Percentiles rank a stretch among this genome's conserved stretches.
Conservation (phyloP, 2,113 vertebrate species). For the Otocyon megalotis region DNA sequence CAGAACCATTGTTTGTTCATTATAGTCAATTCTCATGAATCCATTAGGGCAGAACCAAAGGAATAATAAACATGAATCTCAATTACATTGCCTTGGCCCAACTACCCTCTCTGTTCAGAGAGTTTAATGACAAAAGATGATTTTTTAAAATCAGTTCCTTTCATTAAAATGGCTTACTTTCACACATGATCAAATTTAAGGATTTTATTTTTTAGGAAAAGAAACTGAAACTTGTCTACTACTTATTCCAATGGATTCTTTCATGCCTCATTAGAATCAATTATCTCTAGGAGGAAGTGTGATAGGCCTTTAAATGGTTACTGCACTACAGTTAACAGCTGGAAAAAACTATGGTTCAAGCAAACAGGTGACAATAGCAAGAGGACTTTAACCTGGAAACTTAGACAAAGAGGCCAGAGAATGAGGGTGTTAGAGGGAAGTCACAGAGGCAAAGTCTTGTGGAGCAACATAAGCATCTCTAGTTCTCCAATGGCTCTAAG, state of each 20-base stretch:
- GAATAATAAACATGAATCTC: conserved; percentile 46
- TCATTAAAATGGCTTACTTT: conserved; percentile 41
- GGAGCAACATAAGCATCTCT: background rate
- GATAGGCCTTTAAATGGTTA: conserved; percentile 48
- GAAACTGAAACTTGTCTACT: conserved; percentile 53
- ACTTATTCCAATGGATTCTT: conserved; percentile 35
- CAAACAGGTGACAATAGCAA: conserved; percentile 58
- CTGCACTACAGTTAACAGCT: background rate
- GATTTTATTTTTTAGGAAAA: conserved; percentile 64
- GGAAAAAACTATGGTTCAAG: conserved; percentile 28
- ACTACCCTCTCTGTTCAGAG: background rate
- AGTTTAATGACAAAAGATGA: conserved; percentile 1
- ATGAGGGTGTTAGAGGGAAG: background rate
- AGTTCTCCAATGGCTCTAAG: background rate
- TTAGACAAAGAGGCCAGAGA: background rate
- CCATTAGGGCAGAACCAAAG: conserved; percentile 32
- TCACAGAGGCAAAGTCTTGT: background rate
- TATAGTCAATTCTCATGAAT: conserved; percentile 42
- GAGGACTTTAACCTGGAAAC: conserved; percentile 51
- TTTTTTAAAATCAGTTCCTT: background rate
- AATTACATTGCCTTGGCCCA: background rate
- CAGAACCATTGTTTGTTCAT: conserved; percentile 66
- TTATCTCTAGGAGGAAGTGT: conserved; percentile 71
- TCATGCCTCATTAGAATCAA: conserved; percentile 46
- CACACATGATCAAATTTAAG: background rate